A percentile compares a stretch with the other conserved stretches of the same genome.
phyloP scores from a whole-genome alignment of 2,113 vertebrate species.

The Actinemys pallida region DNA sequence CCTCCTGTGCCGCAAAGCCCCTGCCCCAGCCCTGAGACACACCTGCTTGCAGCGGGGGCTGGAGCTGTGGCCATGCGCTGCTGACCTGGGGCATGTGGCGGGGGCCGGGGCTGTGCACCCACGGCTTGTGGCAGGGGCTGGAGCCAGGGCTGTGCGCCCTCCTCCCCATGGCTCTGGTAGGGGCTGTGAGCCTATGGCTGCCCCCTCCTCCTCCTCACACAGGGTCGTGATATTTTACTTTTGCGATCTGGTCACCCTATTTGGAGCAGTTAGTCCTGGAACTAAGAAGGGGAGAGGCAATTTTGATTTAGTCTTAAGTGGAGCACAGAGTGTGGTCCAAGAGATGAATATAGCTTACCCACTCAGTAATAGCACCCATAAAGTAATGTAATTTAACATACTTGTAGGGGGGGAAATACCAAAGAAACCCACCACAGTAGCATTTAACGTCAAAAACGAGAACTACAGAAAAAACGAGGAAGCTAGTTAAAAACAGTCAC shows the following conservation, averaged over 20 bases:
- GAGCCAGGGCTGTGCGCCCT: too few relatives aligned
- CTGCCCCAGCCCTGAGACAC: too few relatives aligned
- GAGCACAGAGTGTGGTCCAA: not conserved
- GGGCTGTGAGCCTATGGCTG: too few relatives aligned
- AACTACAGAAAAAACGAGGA: not conserved
- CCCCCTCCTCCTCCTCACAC: fast-evolving
- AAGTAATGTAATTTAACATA: not conserved
- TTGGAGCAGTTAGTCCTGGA: not conserved
- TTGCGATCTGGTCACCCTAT: too few relatives aligned
- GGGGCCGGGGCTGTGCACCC: too few relatives aligned
- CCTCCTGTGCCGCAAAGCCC: too few relatives aligned
- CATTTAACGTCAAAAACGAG: not conserved
- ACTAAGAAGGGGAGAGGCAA: not conserved
- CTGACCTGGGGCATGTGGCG: too few relatives aligned
- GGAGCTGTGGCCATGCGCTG: too few relatives aligned
- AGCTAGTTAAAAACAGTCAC: not conserved
- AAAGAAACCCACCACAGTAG: not conserved
- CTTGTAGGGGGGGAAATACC: not conserved
- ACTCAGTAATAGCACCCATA: not conserved
- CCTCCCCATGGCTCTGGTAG: too few relatives aligned
- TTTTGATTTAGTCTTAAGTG: not conserved
- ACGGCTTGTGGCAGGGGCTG: too few relatives aligned
- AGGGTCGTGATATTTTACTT: too few relatives aligned
- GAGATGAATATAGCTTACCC: not conserved
- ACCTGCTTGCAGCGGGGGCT: too few relatives aligned